phyloP scores from a whole-genome alignment of 1,140 invertebrate species.

The Eubasilissa regina region DNA sequence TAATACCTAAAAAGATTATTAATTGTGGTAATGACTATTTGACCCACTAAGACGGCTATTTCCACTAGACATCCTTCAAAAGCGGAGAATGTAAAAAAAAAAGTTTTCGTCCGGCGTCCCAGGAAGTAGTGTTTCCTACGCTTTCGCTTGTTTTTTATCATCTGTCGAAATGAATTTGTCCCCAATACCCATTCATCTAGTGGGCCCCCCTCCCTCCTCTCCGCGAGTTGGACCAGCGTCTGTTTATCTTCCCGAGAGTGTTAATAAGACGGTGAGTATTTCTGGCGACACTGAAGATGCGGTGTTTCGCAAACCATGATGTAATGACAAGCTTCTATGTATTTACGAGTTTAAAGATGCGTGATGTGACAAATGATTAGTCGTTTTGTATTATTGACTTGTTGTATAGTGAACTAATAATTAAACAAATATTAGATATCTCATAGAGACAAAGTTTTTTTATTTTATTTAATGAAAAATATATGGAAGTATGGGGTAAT shows the following conservation, averaged over 20 bases:
- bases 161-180: constrained; percentile 51
- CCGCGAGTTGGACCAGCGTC: constrained; percentile 5
- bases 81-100: constrained; percentile 40
- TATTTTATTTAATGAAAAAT: too few relatives aligned
- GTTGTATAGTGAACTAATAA: too few relatives aligned
- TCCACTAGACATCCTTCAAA: background rate
- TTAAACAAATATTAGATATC: too few relatives aligned
- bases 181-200: constrained; percentile 56
- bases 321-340: constrained; percentile 24
- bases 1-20: too few relatives aligned
- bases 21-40: too few relatives aligned
- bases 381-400: too few relatives aligned
- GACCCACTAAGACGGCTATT: too few relatives aligned
- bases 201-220: background rate
- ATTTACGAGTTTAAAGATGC: constrained; percentile 2
- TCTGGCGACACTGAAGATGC: constrained; percentile 4
- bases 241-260: constrained; percentile 25
- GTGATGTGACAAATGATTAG: background rate
- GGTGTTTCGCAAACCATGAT: constrained; percentile 39
- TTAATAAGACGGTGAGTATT: constrained; percentile 34
- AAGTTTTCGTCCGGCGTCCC: constrained; percentile 45
- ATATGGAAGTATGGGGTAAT: too few relatives aligned
- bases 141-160: constrained; percentile 45
- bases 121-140: constrained; percentile 50
- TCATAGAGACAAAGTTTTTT: too few relatives aligned